These are phyloP conservation scores for Sphenopsis melanotis DNA, from an alignment of 2,797 vertebrate species.

Conservation along the genomic window DNA sequence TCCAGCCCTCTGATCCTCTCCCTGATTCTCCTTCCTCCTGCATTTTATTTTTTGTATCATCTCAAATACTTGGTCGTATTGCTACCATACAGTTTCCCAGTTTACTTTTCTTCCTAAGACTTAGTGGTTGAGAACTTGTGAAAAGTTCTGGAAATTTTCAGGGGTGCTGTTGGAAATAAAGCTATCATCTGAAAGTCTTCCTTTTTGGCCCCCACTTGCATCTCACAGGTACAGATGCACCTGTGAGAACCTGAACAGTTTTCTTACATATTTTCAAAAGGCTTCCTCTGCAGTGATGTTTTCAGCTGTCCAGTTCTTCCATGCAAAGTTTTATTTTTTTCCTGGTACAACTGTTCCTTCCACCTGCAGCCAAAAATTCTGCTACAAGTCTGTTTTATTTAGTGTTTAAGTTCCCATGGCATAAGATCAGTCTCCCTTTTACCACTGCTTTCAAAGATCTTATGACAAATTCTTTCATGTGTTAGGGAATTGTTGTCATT, in stretches of 20 bases:
- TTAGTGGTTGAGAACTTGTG: background rate
- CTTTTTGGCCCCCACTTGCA: background rate
- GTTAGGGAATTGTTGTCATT: background rate
- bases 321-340: background rate
- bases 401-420: background rate
- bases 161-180: background rate
- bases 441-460: background rate
- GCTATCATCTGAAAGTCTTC: background rate
- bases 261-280: background rate
- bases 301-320: background rate
- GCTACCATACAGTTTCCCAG: background rate
- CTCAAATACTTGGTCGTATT: background rate
- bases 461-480: background rate
- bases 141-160: background rate
- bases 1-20: background rate
- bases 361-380: background rate
- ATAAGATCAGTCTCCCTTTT: background rate
- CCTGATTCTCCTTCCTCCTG: background rate
- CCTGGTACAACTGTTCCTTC: background rate
- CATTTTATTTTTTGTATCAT: fast-evolving
- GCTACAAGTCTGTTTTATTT: background rate
- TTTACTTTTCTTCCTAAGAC: background rate
- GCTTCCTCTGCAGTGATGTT: background rate
- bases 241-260: background rate
- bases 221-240: background rate